These are phyloP conservation scores for Heliornis fulica DNA, from an alignment of 2,113 vertebrate species.

Conservation along the genomic window DNA sequence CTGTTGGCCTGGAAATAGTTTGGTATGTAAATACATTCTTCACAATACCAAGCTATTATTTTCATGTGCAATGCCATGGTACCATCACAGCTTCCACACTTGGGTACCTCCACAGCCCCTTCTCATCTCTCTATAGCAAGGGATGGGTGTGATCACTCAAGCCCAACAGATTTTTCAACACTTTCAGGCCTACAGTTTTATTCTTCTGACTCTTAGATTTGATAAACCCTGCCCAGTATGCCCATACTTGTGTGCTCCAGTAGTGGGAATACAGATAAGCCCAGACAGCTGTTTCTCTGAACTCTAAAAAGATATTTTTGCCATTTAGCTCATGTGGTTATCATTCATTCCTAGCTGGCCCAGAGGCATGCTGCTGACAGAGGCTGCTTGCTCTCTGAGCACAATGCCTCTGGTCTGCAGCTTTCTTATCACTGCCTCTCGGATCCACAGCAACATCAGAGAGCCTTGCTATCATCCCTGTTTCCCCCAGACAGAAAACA, in stretches of 20 bases:
- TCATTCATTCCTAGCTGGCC: background rate
- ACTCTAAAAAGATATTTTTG: background rate
- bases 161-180: background rate
- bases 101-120: background rate
- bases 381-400: background rate
- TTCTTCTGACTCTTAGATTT: background rate
- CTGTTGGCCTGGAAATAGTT: slow-evolving; percentile 34
- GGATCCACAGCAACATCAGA: fast-evolving
- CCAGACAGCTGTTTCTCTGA: background rate
- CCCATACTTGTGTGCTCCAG: background rate
- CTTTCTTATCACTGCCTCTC: background rate
- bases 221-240: background rate
- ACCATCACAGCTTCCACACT: background rate
- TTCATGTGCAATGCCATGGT: background rate
- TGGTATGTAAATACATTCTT: slow-evolving; percentile 54
- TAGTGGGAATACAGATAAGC: background rate
- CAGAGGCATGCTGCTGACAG: background rate
- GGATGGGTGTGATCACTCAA: background rate
- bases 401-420: background rate
- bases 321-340: background rate
- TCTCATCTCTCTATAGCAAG: background rate
- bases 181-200: background rate
- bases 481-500: background rate
- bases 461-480: background rate
- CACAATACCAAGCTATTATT: background rate